A percentile compares a stretch with the other conserved stretches of the same genome.
Evolutionary conservation across 2,797 vertebrate species (phyloP).

Genomic region (Scolopax rusticola): DNA sequence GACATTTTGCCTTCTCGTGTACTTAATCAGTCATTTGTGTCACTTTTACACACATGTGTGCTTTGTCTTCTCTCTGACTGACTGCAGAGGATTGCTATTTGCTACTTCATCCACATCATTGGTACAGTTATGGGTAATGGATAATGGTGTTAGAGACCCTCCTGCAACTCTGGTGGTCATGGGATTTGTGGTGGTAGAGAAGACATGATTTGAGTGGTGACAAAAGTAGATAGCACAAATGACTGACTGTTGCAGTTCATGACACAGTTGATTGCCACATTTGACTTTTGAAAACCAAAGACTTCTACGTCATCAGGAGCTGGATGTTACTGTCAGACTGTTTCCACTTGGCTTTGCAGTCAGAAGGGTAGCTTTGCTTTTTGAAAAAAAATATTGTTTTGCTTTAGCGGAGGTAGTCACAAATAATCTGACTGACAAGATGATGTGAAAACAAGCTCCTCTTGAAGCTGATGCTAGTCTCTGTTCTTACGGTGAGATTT

Average conservation of each 20-base stretch:
- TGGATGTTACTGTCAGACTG: neutral
- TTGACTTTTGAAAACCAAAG: neutral
- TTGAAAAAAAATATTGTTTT: neutral
- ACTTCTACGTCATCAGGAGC: neutral
- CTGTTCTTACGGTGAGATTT: constrained; percentile 1
- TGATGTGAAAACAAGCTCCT: constrained; percentile 29
- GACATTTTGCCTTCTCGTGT: constrained; percentile 40
- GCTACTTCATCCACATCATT: neutral
- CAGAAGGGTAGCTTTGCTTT: neutral
- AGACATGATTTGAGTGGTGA: neutral
- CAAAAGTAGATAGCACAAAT: neutral
- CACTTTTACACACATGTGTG: neutral
- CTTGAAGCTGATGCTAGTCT: neutral
- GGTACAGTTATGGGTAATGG: neutral
- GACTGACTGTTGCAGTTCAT: neutral
- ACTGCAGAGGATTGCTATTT: neutral
- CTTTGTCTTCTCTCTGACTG: neutral
- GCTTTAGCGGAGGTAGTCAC: neutral
- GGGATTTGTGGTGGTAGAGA: neutral
- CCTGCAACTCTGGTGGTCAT: neutral
- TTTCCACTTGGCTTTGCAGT: neutral
- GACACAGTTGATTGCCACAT: neutral
- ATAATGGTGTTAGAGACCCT: neutral
- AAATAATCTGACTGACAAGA: constrained; percentile 26
- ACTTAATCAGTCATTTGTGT: constrained; percentile 31